Conservation (phyloP, 2,113 vertebrate genomes). For the Montifringilla adamsi region DNA sequence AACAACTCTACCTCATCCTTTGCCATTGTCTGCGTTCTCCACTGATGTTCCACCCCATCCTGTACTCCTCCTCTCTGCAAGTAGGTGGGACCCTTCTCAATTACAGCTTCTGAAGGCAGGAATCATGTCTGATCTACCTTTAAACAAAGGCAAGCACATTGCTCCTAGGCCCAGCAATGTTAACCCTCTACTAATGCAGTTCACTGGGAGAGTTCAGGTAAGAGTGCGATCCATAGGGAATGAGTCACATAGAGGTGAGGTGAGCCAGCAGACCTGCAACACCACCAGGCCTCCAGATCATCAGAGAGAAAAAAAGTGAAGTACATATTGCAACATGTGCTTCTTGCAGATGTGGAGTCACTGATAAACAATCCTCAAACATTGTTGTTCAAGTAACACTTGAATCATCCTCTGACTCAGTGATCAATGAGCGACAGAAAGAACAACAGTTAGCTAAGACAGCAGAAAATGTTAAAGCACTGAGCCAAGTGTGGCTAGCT, state of each 20-base stretch:
- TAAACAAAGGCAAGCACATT: not conserved
- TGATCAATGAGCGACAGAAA: slow-evolving; percentile 2
- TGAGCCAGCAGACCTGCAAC: not conserved
- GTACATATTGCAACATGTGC: slow-evolving; percentile 10
- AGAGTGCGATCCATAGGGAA: not conserved
- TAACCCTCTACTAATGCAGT: not conserved
- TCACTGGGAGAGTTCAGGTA: not conserved
- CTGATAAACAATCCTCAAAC: slow-evolving; percentile 27
- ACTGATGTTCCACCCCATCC: not conserved
- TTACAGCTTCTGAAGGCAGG: not conserved
- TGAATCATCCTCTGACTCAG: slow-evolving; percentile 53
- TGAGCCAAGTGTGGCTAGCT: not conserved
- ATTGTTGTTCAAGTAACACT: not conserved
- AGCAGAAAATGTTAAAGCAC: slow-evolving; percentile 2
- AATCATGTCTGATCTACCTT: not conserved
- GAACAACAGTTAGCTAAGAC: not conserved
- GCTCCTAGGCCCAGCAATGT: not conserved
- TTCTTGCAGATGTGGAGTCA: not conserved
- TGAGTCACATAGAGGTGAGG: not conserved
- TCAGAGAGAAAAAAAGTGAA: not conserved
- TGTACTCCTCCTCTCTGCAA: not conserved
- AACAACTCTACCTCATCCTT: not conserved
- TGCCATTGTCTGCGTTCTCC: not conserved
- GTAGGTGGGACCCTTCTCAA: not conserved
- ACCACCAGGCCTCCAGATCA: not conserved